These are phyloP conservation scores for Andrena camellia DNA, from an alignment of 2,888 invertebrate species.

Conservation along the genomic window DNA sequence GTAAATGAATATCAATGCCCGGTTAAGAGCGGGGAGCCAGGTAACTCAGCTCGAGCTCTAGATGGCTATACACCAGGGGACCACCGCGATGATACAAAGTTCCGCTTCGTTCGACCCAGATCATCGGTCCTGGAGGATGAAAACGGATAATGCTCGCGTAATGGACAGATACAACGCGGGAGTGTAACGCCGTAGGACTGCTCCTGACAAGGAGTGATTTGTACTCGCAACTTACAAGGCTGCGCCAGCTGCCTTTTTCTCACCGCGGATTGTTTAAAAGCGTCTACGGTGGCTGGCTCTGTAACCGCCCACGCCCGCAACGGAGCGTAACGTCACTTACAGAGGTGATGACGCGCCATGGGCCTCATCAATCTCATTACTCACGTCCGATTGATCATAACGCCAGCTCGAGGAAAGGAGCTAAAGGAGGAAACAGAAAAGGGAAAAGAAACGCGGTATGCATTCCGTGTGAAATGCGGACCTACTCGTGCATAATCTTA, in stretches of 20 bases:
- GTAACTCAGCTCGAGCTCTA: not conserved
- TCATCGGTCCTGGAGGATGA: constrained; percentile 42
- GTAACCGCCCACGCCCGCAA: not conserved
- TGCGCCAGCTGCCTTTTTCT: too few species aligned
- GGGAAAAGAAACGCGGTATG: constrained; percentile 2
- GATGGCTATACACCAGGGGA: not conserved
- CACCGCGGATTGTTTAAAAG: too few species aligned
- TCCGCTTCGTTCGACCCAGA: constrained; percentile 20
- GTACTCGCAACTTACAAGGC: not conserved
- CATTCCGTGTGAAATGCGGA: not conserved
- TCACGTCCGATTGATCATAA: constrained; percentile 44
- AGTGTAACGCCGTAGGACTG: not conserved
- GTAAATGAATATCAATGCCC: constrained; percentile 53
- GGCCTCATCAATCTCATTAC: constrained; percentile 43
- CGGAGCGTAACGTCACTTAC: constrained; percentile 24
- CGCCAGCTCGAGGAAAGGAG: constrained; percentile 16
- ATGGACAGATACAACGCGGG: constrained; percentile 1
- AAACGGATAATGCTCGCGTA: constrained; percentile 18
- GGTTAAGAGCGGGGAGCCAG: constrained; percentile 12
- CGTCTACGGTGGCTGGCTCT: too few species aligned
- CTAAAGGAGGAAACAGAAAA: constrained; percentile 1
- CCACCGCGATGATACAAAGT: constrained; percentile 20
- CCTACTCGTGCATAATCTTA: constrained; percentile 14
- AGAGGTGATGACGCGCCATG: constrained; percentile 18
- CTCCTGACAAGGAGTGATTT: not conserved